Evolutionary conservation across 2,113 vertebrate genomes (phyloP), one percentile per base, ranked within the genome.

Genomic region (Stegastes partitus): DNA sequence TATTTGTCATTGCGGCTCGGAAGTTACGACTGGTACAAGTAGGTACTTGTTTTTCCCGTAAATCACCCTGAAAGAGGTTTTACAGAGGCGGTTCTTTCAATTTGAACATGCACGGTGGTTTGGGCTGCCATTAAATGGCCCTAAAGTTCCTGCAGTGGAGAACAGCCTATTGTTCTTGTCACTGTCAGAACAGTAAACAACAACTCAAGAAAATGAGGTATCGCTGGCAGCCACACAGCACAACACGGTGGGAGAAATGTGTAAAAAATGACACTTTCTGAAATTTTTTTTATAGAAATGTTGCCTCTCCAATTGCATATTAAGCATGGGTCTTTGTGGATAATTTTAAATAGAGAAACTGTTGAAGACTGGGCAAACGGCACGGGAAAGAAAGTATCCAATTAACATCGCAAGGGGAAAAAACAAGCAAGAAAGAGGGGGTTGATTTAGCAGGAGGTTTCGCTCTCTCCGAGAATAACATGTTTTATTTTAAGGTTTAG

Each of bases 401-500:
- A 69, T 73, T 72, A 69, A 78, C 58, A 63, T 18, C 15, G 37
- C 0, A 31, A 57, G 58, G 4, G 26, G 49, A 31, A 22, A 75
- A 63, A 79, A 80, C 34, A 72, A 68, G 74, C 7, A 49, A 1
- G 39, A 28, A 72, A 79, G 74, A 67, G 70, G 76, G 54, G 79
- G 72, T 67, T 84, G 81, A 76, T 75, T 68, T 74, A 77, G 66
- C 79, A 61, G 65, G 61, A 85, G 82, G 47, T 81, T 90, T 89
- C 62, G 85, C 68, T 90, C 85, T 82, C 75, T 79, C 86, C 9
- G 56, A 92, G 85, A 90, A 85, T 93, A 90, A 86, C 80, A 66
- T 58, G 85, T 83, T 86, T 91, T 94, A 93, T 94, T 92, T 94
- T 92, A 91, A 94, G 91, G 89, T 83, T 89, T 66, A 71, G 70